These are phyloP conservation scores for Malurus elegans DNA, from an alignment of 2,113 vertebrate genomes.

Conservation along the genomic window DNA sequence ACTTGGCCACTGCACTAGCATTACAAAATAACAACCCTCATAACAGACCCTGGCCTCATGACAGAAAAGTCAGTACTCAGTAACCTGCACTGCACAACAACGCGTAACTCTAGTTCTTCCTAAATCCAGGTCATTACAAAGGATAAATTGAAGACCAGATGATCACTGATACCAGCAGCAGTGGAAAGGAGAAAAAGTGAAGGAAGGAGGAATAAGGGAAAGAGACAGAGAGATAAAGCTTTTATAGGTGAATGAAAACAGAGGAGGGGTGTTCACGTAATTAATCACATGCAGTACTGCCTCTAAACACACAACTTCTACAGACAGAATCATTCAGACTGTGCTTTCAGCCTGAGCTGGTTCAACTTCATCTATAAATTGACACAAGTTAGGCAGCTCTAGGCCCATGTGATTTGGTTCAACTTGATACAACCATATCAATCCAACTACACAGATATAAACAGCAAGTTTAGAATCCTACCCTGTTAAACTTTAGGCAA, in stretches of 20 bases:
- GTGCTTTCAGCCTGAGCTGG: neutral
- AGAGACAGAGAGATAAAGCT: neutral
- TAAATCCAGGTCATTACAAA: neutral
- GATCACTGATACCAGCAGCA: neutral
- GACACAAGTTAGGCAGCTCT: neutral
- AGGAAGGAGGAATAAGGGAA: neutral
- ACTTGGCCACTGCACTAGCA: neutral
- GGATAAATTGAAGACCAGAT: neutral
- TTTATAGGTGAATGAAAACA: neutral
- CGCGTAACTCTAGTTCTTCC: neutral
- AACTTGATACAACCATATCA: neutral
- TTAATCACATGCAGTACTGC: neutral
- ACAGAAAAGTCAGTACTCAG: neutral
- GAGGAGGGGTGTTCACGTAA: neutral
- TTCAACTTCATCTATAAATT: neutral
- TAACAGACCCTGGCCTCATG: neutral
- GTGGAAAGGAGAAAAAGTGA: neutral
- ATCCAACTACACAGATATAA: neutral
- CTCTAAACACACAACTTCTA: neutral
- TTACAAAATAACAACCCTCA: neutral
- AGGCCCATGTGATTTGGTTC: neutral
- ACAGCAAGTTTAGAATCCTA: neutral
- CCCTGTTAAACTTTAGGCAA: neutral
- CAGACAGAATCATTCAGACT: neutral
- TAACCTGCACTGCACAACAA: neutral